phyloP scores from a whole-genome alignment of 2,888 invertebrate species.

The Plusia festucae region DNA sequence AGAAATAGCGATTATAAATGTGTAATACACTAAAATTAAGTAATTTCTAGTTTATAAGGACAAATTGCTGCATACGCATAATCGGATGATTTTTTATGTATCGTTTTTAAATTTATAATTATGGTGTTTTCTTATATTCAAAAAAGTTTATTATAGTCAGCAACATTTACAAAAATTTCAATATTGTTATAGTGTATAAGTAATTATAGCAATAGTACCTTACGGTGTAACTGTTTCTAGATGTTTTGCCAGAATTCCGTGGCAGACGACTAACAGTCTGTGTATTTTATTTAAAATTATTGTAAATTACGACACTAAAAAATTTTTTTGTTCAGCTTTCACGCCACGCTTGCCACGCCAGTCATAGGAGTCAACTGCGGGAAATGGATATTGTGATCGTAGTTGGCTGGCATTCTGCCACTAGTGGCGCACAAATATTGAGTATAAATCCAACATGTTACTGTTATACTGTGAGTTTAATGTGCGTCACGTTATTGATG shows the following conservation, averaged over 20 bases:
- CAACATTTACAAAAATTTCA: no score
- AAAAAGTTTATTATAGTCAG: no score
- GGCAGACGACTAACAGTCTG: not conserved
- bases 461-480: conserved; percentile 30
- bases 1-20: not conserved
- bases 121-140: no score
- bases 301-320: conserved; percentile 6
- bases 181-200: no score
- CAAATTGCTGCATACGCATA: no score
- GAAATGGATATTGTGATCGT: conserved; percentile 55
- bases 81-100: no score
- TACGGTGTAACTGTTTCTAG: not conserved
- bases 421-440: conserved; percentile 43
- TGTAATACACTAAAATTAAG: no score
- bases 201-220: not conserved
- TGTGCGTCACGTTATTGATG: conserved; percentile 18
- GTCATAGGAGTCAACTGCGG: conserved; percentile 46
- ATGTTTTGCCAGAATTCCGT: not conserved
- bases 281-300: not conserved
- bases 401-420: conserved; percentile 47
- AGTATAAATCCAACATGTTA: conserved; percentile 55
- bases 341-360: conserved; percentile 34
- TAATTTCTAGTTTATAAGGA: no score
- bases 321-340: conserved; percentile 32
- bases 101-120: no score